Evolutionary conservation across 2,888 invertebrate species (phyloP).

Genomic region (Trisateles emortualis): DNA sequence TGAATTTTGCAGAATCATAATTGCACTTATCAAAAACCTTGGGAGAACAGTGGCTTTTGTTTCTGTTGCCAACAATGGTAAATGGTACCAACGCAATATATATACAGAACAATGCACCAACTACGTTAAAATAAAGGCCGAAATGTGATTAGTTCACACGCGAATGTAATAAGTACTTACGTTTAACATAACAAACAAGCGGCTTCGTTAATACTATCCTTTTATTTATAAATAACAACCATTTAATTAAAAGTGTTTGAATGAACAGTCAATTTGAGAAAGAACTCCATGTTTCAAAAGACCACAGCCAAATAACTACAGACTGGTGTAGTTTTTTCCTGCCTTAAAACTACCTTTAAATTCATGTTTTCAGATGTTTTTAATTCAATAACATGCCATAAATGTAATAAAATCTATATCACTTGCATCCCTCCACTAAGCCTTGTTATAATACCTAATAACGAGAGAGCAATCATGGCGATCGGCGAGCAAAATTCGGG

Average conservation of each 20-base stretch:
- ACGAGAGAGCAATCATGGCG: conserved; percentile 12
- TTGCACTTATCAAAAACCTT: conserved; percentile 64
- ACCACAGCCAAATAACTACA: too few species aligned
- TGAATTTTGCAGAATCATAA: conserved; percentile 60
- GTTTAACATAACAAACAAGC: conserved; percentile 40
- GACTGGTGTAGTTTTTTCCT: too few species aligned
- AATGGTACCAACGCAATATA: conserved; percentile 57
- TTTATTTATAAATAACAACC: too few species aligned
- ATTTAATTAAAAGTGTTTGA: too few species aligned
- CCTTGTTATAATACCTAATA: background rate
- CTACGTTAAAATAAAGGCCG: conserved; percentile 57
- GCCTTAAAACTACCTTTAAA: too few species aligned
- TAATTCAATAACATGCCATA: too few species aligned
- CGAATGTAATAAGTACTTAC: conserved; percentile 47
- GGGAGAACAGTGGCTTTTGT: conserved; percentile 65
- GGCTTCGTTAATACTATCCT: conserved; percentile 30
- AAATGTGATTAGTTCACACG: conserved; percentile 57
- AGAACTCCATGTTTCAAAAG: too few species aligned
- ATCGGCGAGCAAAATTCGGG: conserved; percentile 37
- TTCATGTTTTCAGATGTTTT: too few species aligned
- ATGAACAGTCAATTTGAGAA: too few species aligned
- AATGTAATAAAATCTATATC: background rate
- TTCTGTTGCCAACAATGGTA: conserved; percentile 60
- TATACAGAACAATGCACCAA: conserved; percentile 54
- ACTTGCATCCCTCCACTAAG: background rate